These are phyloP conservation scores for Chalcosyrphus nemorum DNA, from an alignment of 2,888 invertebrate species.

Conservation along the genomic window DNA sequence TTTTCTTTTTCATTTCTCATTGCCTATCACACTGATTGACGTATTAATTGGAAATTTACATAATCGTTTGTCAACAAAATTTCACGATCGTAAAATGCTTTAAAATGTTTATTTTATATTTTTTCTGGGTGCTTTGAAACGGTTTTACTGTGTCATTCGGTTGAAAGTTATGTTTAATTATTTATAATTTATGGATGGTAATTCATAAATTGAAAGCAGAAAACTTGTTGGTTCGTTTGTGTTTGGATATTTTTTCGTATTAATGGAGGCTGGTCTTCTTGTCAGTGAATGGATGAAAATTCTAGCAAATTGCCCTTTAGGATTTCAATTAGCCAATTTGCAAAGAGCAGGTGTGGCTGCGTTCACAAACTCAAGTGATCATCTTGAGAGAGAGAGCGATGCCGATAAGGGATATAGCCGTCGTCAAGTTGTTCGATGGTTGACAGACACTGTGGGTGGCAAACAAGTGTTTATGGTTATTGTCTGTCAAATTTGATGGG, in stretches of 20 bases:
- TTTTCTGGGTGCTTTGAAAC: background rate
- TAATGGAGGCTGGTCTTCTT: slow-evolving; percentile 1
- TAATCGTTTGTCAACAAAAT: slow-evolving; percentile 40
- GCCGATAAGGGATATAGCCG: slow-evolving; percentile 2
- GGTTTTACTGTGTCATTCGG: slow-evolving; percentile 26
- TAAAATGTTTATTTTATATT: slow-evolving; percentile 29
- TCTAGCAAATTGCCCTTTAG: background rate
- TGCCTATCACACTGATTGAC: slow-evolving; percentile 48
- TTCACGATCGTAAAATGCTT: slow-evolving; percentile 44
- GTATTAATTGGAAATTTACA: slow-evolving; percentile 59
- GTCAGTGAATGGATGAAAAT: background rate
- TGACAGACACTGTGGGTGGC: slow-evolving; percentile 8
- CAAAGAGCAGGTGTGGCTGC: slow-evolving; percentile 7
- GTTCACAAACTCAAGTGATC: background rate
- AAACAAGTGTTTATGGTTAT: slow-evolving; percentile 4
- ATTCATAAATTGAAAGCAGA: slow-evolving; percentile 9
- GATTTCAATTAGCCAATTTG: slow-evolving; percentile 13
- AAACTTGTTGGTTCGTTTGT: background rate
- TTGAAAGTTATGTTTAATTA: slow-evolving; percentile 28
- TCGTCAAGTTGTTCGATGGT: background rate
- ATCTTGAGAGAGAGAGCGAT: slow-evolving; percentile 1
- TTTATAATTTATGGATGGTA: slow-evolving; percentile 27
- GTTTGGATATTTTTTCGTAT: background rate
- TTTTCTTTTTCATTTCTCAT: slow-evolving; percentile 25
- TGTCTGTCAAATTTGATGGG: background rate